These are phyloP conservation scores for Aspidiotus rigidus DNA, from an alignment of 2,888 invertebrate species.

Conservation along the genomic window DNA sequence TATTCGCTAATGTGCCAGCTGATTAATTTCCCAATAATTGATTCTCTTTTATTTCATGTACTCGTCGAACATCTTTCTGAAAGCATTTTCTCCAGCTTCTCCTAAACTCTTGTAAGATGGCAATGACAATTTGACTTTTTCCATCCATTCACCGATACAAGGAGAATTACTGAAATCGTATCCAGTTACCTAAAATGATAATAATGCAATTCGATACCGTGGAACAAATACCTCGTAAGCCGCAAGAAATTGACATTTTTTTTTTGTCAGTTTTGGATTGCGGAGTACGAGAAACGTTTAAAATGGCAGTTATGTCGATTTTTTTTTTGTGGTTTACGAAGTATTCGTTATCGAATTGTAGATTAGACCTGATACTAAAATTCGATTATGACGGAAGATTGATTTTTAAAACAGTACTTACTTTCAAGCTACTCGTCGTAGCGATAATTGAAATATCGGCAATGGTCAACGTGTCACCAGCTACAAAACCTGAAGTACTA, in stretches of 20 bases:
- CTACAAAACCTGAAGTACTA: constrained; percentile 15
- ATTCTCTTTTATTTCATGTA: constrained; percentile 9
- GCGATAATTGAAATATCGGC: constrained; percentile 26
- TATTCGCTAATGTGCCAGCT: too few relatives aligned
- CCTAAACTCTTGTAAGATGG: constrained; percentile 20
- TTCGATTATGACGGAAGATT: neutral
- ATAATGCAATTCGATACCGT: neutral
- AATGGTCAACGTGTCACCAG: constrained; percentile 23
- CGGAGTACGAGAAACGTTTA: too few relatives aligned
- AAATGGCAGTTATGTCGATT: neutral
- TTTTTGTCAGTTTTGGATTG: too few relatives aligned
- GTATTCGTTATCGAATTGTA: neutral
- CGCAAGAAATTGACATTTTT: too few relatives aligned
- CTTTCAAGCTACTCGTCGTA: constrained; percentile 19
- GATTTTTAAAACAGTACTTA: neutral
- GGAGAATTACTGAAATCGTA: constrained; percentile 21
- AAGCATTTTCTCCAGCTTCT: constrained; percentile 15
- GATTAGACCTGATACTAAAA: neutral
- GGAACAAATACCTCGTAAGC: neutral
- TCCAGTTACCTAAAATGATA: constrained; percentile 12
- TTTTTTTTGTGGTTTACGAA: neutral
- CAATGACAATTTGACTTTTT: constrained; percentile 14
- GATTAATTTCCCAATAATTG: too few relatives aligned
- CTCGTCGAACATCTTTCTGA: constrained; percentile 24
- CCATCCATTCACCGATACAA: constrained; percentile 13